These are phyloP conservation scores for Eleginops maclovinus DNA, from an alignment of 2,113 vertebrate species.

Conservation along the genomic window DNA sequence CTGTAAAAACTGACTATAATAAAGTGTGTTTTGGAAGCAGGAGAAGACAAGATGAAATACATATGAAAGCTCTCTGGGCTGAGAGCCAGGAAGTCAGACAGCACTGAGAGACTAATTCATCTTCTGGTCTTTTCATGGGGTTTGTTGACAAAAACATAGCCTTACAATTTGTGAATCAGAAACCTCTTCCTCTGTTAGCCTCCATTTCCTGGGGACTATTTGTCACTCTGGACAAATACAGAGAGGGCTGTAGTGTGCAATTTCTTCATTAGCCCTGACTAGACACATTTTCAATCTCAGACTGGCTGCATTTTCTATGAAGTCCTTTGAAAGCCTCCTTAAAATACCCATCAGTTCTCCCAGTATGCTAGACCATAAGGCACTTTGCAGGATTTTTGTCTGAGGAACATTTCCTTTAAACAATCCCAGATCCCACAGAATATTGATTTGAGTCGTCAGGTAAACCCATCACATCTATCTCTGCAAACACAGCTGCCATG, in stretches of 20 bases:
- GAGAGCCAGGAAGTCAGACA: neutral
- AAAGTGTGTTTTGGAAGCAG: no score
- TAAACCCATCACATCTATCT: constrained; percentile 49
- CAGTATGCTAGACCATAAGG: constrained; percentile 4
- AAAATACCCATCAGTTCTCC: constrained; percentile 37
- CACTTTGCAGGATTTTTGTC: constrained; percentile 34
- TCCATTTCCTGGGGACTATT: constrained; percentile 24
- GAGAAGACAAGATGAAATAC: neutral
- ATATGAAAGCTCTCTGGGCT: neutral
- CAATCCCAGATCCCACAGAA: constrained; percentile 4
- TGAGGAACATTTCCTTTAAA: constrained; percentile 38
- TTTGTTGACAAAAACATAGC: neutral
- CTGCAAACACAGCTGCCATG: constrained; percentile 54
- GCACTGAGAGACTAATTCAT: neutral
- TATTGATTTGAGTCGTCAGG: constrained; percentile 53
- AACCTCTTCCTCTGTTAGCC: neutral
- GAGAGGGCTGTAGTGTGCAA: neutral
- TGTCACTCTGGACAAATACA: constrained; percentile 9
- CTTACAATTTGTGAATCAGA: neutral
- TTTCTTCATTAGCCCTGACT: constrained; percentile 7
- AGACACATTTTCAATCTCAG: constrained; percentile 2
- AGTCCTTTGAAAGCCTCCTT: neutral
- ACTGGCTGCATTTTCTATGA: constrained; percentile 8
- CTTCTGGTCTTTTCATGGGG: neutral
- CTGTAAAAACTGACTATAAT: neutral